Conservation (phyloP, 1,140 invertebrate species). For the Tetramorium parvispinum region DNA sequence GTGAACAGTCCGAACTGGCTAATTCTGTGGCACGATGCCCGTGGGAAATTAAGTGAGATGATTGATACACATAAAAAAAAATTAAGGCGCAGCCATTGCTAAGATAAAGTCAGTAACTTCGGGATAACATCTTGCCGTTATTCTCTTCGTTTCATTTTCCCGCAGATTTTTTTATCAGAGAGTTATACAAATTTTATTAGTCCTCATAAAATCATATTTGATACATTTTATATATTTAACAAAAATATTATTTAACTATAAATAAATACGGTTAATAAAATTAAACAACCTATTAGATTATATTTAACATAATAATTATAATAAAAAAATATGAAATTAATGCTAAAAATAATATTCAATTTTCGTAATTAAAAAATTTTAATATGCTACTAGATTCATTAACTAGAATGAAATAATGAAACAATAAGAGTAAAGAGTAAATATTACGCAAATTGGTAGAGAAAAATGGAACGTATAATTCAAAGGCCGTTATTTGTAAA, state of each 20-base stretch:
- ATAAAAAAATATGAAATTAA: background rate
- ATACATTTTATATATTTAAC: background rate
- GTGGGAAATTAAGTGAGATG: slow-evolving; percentile 81
- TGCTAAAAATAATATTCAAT: background rate
- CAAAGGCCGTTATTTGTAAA: slow-evolving; percentile 36
- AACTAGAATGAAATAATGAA: slow-evolving; percentile 21
- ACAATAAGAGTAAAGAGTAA: slow-evolving; percentile 26
- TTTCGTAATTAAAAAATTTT: slow-evolving; percentile 26
- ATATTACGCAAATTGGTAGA: background rate
- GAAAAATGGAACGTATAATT: slow-evolving; percentile 49
- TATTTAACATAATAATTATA: background rate
- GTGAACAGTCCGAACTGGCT: slow-evolving; percentile 65
- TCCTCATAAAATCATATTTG: background rate
- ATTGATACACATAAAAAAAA: slow-evolving; percentile 79
- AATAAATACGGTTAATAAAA: background rate
- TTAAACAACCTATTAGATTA: background rate
- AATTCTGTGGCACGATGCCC: slow-evolving; percentile 74
- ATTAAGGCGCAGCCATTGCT: slow-evolving; percentile 57
- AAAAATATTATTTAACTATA: too few species aligned
- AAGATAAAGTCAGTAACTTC: slow-evolving; percentile 29
- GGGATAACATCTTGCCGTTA: background rate
- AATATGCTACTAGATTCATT: background rate
- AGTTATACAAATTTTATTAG: slow-evolving; percentile 22
- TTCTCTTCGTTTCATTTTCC: background rate
- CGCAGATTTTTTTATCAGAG: background rate